Percentiles rank a stretch among this genome's conserved stretches.
Conservation (phyloP, 2,888 invertebrate species). For the Oligia fasciuncula region DNA sequence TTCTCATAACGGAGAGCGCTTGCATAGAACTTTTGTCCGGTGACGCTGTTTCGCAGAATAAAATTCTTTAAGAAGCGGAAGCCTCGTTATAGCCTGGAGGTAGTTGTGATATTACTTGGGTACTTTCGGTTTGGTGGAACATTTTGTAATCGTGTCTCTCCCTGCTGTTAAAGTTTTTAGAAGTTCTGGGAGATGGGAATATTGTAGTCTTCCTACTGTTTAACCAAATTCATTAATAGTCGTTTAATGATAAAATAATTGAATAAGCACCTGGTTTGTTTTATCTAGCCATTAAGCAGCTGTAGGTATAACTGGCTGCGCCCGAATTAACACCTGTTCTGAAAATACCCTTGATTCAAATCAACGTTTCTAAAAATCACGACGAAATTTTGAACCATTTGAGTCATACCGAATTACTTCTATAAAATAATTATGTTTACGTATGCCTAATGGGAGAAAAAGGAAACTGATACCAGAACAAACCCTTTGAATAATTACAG, state of each 20-base stretch:
- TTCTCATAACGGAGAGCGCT: slow-evolving; percentile 28
- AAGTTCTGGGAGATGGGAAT: background rate
- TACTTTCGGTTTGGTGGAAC: slow-evolving; percentile 8
- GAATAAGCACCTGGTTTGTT: background rate
- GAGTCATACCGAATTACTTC: background rate
- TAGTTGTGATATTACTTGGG: slow-evolving; percentile 17
- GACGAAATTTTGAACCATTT: background rate
- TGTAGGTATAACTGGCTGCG: background rate
- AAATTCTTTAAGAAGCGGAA: slow-evolving; percentile 26
- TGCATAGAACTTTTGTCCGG: slow-evolving; percentile 34
- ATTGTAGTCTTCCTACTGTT: background rate
- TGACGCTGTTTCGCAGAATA: slow-evolving; percentile 4
- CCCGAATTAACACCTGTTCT: too few species aligned
- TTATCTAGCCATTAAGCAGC: background rate
- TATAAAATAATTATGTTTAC: background rate
- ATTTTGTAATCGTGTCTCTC: slow-evolving; percentile 1
- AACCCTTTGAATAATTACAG: background rate
- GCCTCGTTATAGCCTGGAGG: slow-evolving; percentile 4
- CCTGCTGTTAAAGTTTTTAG: background rate
- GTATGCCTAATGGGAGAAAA: background rate
- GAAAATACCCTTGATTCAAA: background rate
- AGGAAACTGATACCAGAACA: background rate
- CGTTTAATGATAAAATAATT: background rate
- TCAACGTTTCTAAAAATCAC: background rate
- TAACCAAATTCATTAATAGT: background rate